phyloP scores from a whole-genome alignment of 2,797 vertebrate species.

The Acanthis flammea region DNA sequence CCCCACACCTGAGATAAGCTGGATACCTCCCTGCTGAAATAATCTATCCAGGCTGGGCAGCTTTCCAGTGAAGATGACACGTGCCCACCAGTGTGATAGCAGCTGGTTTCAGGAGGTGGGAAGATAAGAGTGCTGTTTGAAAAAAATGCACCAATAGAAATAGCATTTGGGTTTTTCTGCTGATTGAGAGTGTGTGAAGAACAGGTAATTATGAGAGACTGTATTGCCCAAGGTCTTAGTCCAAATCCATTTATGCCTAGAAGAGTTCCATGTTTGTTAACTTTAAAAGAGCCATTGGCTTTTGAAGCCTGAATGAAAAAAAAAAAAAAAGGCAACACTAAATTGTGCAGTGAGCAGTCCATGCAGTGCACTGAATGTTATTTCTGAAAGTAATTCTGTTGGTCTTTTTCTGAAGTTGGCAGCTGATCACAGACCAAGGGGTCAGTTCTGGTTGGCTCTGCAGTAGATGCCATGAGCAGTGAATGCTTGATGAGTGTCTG shows the following conservation, averaged over 20 bases:
- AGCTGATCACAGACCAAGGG: fast-evolving
- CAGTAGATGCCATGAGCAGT: background rate
- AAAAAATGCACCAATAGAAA: background rate
- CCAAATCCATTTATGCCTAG: background rate
- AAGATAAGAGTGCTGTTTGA: background rate
- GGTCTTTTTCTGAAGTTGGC: background rate
- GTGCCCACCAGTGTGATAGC: background rate
- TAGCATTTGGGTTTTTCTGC: background rate
- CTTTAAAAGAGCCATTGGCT: background rate
- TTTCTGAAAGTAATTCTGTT: background rate
- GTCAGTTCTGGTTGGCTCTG: background rate
- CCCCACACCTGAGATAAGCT: background rate
- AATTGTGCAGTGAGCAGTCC: background rate
- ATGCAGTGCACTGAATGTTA: background rate
- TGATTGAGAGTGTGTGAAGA: background rate
- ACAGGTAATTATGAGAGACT: background rate
- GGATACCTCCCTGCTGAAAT: background rate
- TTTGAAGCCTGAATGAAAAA: background rate
- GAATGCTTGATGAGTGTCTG: fast-evolving
- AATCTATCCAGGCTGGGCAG: background rate
- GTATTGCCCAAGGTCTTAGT: background rate
- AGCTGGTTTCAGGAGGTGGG: background rate
- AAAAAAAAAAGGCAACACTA: background rate
- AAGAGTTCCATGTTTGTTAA: background rate
- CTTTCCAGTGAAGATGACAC: background rate